Percentiles rank a stretch among this genome's conserved stretches.
Conservation (phyloP, 2,888 invertebrate species). For the Athetis lepigone region DNA sequence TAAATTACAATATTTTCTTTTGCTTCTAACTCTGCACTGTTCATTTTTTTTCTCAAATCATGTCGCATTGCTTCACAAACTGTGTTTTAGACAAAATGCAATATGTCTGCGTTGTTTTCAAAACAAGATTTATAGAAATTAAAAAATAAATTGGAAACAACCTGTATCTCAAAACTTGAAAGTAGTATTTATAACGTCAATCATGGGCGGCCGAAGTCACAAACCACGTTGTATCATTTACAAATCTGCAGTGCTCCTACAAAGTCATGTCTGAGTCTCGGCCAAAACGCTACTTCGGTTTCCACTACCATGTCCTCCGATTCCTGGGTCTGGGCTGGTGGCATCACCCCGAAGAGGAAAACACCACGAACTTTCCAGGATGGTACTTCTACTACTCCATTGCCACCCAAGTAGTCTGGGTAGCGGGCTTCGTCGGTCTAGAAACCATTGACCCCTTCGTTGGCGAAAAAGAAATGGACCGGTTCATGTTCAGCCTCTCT, state of each 20-base stretch:
- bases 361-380: slow-evolving; percentile 80
- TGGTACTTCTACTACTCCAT: slow-evolving; percentile 84
- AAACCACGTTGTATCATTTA: slow-evolving; percentile 31
- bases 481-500: slow-evolving; percentile 87
- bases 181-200: slow-evolving; percentile 36
- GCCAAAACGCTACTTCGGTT: slow-evolving; percentile 79
- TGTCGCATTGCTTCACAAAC: no score
- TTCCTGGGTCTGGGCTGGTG: slow-evolving; percentile 87
- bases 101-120: no score
- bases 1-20: no score
- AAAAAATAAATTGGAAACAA: slow-evolving; percentile 19
- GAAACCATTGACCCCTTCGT: slow-evolving; percentile 87
- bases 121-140: no score
- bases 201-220: slow-evolving; percentile 6
- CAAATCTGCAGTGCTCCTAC: slow-evolving; percentile 7
- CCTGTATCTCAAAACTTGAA: slow-evolving; percentile 47
- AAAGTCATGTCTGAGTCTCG: slow-evolving; percentile 63
- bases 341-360: slow-evolving; percentile 84
- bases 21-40: no score
- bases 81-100: no score
- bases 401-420: slow-evolving; percentile 82
- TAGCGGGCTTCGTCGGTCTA: slow-evolving; percentile 84
- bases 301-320: slow-evolving; percentile 81
- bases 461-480: slow-evolving; percentile 84
- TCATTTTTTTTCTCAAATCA: no score